Evolutionary conservation across 2,888 invertebrate species (phyloP).

Genomic region (Rhingia campestris): DNA sequence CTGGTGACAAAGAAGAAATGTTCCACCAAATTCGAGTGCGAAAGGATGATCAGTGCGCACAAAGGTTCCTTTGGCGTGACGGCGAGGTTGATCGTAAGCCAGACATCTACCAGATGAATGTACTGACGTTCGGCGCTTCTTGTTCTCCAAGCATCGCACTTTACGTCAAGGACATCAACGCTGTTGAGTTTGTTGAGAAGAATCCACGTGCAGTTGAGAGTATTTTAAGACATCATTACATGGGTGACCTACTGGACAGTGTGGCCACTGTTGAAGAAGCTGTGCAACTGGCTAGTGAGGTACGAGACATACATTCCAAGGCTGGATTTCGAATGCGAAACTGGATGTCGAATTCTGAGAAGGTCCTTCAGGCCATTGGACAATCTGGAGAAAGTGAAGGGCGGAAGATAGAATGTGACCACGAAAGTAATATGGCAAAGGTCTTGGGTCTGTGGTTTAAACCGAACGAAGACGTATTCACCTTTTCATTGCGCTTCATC

Average conservation of each 20-base stretch:
- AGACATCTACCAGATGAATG: too few species aligned
- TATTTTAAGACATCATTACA: too few species aligned
- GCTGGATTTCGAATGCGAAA: neutral
- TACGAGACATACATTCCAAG: neutral
- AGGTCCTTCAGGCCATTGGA: neutral
- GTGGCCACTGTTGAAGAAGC: too few species aligned
- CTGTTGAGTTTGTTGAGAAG: neutral
- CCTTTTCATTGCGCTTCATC: slow-evolving; percentile 4
- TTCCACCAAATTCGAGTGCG: slow-evolving; percentile 5
- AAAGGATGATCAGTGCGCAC: slow-evolving; percentile 6
- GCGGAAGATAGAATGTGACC: neutral
- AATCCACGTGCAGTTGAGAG: neutral
- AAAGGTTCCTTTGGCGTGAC: slow-evolving; percentile 76
- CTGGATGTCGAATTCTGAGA: neutral
- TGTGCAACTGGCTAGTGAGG: neutral
- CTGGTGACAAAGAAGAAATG: neutral
- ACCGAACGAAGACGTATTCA: slow-evolving; percentile 4
- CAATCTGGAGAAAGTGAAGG: neutral
- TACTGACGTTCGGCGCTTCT: too few species aligned
- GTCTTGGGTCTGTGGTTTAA: slow-evolving; percentile 26
- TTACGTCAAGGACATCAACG: neutral
- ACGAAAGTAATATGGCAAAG: slow-evolving; percentile 16
- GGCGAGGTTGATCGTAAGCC: slow-evolving; percentile 6
- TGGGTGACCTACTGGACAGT: too few species aligned
- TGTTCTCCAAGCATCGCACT: slow-evolving; percentile 1